A percentile compares a stretch with the other conserved stretches of the same genome.
Conservation (phyloP, 2,113 vertebrate genomes). For the Pollimyrus isidori region DNA sequence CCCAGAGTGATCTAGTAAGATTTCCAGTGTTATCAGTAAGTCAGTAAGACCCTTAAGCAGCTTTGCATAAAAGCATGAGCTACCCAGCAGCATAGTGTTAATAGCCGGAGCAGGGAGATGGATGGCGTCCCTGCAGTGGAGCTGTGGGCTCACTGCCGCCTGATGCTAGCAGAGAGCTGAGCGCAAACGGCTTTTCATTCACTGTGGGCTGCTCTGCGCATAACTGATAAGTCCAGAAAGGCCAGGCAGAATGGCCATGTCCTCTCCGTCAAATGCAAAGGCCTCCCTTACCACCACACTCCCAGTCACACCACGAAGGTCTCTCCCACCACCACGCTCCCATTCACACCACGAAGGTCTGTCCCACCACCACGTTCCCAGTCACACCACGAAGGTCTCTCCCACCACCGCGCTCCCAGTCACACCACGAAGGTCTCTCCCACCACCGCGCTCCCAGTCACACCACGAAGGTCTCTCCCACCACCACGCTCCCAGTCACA, state of each 20-base stretch:
- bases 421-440: not conserved
- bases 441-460: conserved; percentile 23
- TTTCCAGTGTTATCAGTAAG: not conserved
- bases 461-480: not conserved
- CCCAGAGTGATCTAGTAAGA: not conserved
- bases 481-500: conserved; percentile 24
- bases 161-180: not conserved
- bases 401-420: too few relatives aligned
- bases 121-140: not conserved
- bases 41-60: not conserved
- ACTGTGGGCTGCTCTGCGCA: conserved; percentile 42
- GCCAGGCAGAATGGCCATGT: not conserved
- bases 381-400: not conserved
- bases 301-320: not conserved
- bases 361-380: too few relatives aligned
- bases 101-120: not conserved
- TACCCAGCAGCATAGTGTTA: not conserved
- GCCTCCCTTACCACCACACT: conserved; percentile 21
- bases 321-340: not conserved
- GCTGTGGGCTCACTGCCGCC: not conserved
- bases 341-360: not conserved
- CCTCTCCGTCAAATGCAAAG: not conserved
- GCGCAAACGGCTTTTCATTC: conserved; percentile 22
- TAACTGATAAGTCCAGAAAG: conserved; percentile 52
- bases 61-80: not conserved